These are phyloP conservation scores for Cyanistes caeruleus DNA, from an alignment of 2,113 vertebrate species.

Conservation along the genomic window DNA sequence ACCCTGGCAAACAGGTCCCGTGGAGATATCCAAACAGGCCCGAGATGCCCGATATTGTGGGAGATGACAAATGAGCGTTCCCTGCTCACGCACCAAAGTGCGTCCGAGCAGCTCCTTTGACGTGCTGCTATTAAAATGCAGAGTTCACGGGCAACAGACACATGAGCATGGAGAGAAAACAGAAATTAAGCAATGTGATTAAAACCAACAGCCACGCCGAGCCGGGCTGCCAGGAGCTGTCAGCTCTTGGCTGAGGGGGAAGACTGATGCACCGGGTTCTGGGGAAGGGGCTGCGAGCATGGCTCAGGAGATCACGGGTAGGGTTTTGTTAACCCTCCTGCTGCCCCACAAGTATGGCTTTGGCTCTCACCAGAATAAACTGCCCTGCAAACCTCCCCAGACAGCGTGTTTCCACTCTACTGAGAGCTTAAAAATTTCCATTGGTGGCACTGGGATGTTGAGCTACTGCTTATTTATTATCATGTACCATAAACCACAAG, in stretches of 20 bases:
- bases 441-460: background rate
- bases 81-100: background rate
- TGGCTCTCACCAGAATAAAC: background rate
- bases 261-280: background rate
- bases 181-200: slow-evolving; percentile 28
- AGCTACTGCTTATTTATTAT: background rate
- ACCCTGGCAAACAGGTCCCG: slow-evolving; percentile 63
- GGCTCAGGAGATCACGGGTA: background rate
- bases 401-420: background rate
- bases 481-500: background rate
- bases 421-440: background rate
- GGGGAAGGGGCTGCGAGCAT: background rate
- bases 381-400: background rate
- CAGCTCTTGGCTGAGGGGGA: background rate
- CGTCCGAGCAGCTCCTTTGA: background rate
- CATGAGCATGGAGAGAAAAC: background rate
- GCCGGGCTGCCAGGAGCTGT: background rate
- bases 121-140: background rate
- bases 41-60: background rate
- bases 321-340: background rate
- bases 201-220: background rate
- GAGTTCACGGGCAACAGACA: background rate
- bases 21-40: slow-evolving; percentile 49
- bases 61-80: slow-evolving; percentile 23
- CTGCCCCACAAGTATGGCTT: background rate